Evolutionary conservation across 2,797 vertebrate species (phyloP).

Genomic region (Lycodopsis pacificus): DNA sequence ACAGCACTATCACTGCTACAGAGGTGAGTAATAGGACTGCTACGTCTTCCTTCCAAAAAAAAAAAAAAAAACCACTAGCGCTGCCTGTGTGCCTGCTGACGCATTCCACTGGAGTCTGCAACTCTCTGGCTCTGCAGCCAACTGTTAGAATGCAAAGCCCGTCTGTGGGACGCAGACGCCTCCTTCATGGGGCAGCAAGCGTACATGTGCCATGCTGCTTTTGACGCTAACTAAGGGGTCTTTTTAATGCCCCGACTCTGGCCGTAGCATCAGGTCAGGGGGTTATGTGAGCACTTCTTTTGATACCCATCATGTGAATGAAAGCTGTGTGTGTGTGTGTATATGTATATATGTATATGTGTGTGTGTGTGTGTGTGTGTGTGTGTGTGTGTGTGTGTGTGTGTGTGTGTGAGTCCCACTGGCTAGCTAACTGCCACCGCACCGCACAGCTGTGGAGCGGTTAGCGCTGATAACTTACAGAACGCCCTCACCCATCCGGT

Average conservation of each 20-base stretch:
- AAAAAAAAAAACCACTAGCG: conserved; percentile 40
- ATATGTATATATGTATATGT: no score
- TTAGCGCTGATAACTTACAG: no score
- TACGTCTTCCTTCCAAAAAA: conserved; percentile 54
- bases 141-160: conserved; percentile 32
- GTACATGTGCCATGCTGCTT: conserved; percentile 27
- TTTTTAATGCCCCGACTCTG: conserved; percentile 9
- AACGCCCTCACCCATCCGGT: not conserved
- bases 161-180: conserved; percentile 48
- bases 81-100: conserved; percentile 56
- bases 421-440: no score
- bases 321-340: not conserved
- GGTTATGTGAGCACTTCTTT: not conserved
- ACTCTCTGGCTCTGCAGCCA: conserved; percentile 40
- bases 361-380: not conserved
- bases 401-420: no score
- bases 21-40: conserved; percentile 68
- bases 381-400: not conserved
- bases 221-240: conserved; percentile 40
- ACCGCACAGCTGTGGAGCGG: not conserved
- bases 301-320: not conserved
- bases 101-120: conserved; percentile 61
- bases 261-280: conserved; percentile 8
- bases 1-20: conserved; percentile 61
- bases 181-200: conserved; percentile 38